phyloP scores from a whole-genome alignment of 2,888 invertebrate genomes.

The Scaptomyza tumidula region DNA sequence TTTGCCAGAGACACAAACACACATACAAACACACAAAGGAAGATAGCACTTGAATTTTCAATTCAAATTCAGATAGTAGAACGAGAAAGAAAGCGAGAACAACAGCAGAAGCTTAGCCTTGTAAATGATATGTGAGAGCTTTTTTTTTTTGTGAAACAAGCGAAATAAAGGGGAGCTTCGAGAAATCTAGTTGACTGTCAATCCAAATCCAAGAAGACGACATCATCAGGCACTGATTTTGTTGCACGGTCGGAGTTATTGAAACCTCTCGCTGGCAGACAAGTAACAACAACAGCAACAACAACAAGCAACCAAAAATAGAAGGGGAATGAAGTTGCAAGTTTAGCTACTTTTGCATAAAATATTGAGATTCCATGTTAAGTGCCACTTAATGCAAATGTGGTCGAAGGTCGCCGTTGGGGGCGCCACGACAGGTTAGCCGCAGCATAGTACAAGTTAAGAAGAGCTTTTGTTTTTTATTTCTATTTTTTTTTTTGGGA shows the following conservation, averaged over 20 bases:
- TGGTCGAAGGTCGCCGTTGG: conserved; percentile 53
- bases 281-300: conserved; percentile 15
- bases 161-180: conserved; percentile 15
- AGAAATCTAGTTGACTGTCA: conserved; percentile 65
- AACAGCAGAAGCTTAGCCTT: neutral
- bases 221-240: conserved; percentile 41
- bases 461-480: conserved; percentile 17
- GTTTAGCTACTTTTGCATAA: conserved; percentile 76
- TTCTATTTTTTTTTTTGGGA: conserved; percentile 12
- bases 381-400: conserved; percentile 83
- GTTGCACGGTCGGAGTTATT: conserved; percentile 51
- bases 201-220: conserved; percentile 34
- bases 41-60: conserved; percentile 33
- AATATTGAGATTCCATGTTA: conserved; percentile 83
- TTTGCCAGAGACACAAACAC: conserved; percentile 11
- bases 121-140: conserved; percentile 41
- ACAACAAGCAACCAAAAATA: neutral
- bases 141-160: neutral
- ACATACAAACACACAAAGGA: conserved; percentile 3
- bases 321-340: conserved; percentile 22
- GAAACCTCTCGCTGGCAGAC: conserved; percentile 45
- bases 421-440: conserved; percentile 38
- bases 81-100: neutral
- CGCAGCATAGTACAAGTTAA: conserved; percentile 13
- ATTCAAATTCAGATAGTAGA: conserved; percentile 14